These are phyloP conservation scores for Hydropotes inermis DNA, from an alignment of 2,113 vertebrate species.

Conservation along the genomic window DNA sequence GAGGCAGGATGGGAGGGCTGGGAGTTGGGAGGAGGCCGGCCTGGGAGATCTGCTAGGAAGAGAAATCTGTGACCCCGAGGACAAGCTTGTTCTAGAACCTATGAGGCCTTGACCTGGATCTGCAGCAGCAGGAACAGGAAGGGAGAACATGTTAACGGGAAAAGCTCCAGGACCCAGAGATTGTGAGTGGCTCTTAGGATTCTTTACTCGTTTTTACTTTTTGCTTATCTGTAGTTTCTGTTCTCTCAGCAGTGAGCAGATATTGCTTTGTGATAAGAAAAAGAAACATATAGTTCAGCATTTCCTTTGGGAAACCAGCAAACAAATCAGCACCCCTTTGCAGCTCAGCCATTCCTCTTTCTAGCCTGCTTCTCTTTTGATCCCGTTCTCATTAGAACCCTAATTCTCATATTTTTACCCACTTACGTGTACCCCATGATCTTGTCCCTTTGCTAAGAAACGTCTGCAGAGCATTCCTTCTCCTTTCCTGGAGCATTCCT, in stretches of 20 bases:
- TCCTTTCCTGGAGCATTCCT: neutral
- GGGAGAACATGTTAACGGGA: neutral
- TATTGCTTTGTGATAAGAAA: conserved; percentile 13
- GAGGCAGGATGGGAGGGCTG: neutral
- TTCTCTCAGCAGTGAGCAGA: conserved; percentile 32
- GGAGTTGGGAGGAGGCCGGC: rapidly evolving
- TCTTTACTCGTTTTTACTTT: conserved; percentile 15
- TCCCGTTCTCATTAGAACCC: neutral
- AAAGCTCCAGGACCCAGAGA: neutral
- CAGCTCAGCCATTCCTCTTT: neutral
- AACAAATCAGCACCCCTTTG: neutral
- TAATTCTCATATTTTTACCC: neutral
- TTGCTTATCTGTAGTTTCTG: conserved; percentile 19
- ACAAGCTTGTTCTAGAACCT: neutral
- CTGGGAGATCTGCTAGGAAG: neutral
- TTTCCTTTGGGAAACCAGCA: conserved; percentile 35
- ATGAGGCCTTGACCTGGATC: conserved; percentile 16
- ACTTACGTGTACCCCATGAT: neutral
- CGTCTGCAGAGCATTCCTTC: neutral
- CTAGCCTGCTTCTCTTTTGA: neutral
- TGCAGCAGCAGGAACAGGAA: neutral
- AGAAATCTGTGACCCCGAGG: neutral
- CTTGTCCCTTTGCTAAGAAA: neutral
- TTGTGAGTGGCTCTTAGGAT: neutral
- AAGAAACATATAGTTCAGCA: neutral